Base-by-base conservation (phyloP, 2,888 invertebrate species). In the Leucoma salicis region DNA sequence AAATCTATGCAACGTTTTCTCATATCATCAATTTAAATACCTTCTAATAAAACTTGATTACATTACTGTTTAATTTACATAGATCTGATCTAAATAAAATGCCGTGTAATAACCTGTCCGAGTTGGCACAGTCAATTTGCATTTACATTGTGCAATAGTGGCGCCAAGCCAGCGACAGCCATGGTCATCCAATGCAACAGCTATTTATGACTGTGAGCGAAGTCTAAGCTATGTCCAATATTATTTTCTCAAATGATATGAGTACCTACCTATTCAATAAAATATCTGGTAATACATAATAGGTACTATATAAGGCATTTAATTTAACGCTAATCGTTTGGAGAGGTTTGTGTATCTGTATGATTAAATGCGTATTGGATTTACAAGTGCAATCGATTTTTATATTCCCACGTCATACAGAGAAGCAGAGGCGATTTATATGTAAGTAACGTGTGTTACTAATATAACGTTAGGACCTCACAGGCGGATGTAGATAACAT, bases 401-500 rank as follows among this genome's bases (percentile, higher is more conserved):
- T n/a, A n/a, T n/a, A n/a, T n/a, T n/a, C n/a, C n/a, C n/a, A n/a
- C n/a, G n/a, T n/a, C n/a, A n/a, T n/a, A n/a, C n/a, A n/a, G n/a
- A n/a, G n/a, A n/a, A n/a, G 18, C 18, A 18, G 3, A 4, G 7
- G 7, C 7, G 18, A 18, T 18, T 27, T 11, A 21, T 21, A 27
- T 27, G 27, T n/a, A 21, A 27, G 27, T n/a, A 27, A 10, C 27
- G 8, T 3, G n/a, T n/a, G 27, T 27, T 3, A 27, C 5, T 27
- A n/a, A 27, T 27, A 14, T 29, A 11, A 8, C 27, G 5, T 27
- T 52, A 49, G 65, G 68, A 70, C 67, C 71, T 61, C 72, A 66
- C 70, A 70, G 56, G 64, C 83, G 84, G 84, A 83, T 82, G 77
- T 70, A 78, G 81, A 82, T 84, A 82, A 77, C 71, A 78, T 81